These are phyloP conservation scores for Drosophila miranda DNA, from an alignment of 1,140 invertebrate species.

Conservation along the genomic window DNA sequence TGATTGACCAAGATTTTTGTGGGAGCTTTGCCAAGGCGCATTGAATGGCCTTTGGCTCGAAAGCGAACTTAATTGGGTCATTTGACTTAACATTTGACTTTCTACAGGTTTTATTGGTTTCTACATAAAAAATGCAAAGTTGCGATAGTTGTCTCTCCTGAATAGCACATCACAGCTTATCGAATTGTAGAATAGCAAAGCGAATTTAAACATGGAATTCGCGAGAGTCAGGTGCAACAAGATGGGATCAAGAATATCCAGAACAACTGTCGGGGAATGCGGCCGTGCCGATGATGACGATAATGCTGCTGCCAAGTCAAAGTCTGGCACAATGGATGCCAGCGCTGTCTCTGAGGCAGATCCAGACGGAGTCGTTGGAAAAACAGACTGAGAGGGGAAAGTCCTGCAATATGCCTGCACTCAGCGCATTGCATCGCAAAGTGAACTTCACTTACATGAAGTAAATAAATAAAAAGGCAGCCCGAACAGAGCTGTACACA, in stretches of 20 bases:
- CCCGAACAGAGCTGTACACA: conserved; percentile 30
- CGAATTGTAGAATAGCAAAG: neutral
- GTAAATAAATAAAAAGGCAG: conserved; percentile 69
- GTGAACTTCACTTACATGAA: conserved; percentile 65
- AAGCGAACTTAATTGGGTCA: neutral
- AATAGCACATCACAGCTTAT: neutral
- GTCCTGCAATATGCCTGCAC: conserved; percentile 52
- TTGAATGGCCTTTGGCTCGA: neutral
- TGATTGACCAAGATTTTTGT: neutral
- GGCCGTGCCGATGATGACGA: conserved; percentile 20
- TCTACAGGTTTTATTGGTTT: neutral
- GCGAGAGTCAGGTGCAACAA: conserved; percentile 16
- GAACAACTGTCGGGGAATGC: neutral
- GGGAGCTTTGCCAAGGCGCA: neutral
- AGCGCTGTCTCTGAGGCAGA: conserved; percentile 29
- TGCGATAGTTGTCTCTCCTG: neutral
- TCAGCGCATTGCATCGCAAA: conserved; percentile 57
- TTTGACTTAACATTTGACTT: neutral
- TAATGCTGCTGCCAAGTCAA: conserved; percentile 12
- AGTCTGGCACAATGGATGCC: conserved; percentile 4
- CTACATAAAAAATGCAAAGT: too few species aligned
- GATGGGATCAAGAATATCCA: conserved; percentile 2
- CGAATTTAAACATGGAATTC: conserved; percentile 14
- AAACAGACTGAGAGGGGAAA: conserved; percentile 9
- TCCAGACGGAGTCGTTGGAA: neutral